Base-by-base conservation (phyloP, 1,140 invertebrate species). In the Drosophila fuyamai region DNA sequence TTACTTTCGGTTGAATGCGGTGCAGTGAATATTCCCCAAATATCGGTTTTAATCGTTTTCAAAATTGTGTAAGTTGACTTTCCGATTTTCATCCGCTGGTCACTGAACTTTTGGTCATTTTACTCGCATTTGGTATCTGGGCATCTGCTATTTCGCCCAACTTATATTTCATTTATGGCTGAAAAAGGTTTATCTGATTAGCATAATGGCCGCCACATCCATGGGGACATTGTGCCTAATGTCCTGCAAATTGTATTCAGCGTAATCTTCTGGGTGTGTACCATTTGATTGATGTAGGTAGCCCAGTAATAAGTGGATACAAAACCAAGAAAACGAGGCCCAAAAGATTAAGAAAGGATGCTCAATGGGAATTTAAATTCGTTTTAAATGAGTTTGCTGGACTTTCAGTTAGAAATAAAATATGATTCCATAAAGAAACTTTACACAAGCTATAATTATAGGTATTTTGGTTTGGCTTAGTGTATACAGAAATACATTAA, bases 131-230 rank as follows among this genome's bases (percentile, higher is more conserved):
- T 54, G 61, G 65, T 66, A 71, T 58, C 67, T 23, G 46, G 32
- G 40, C 65, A 71, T 71, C 67, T 71, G 65, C 23, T 32, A 5
- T 35, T 14, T 29, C 27, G 27, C 27, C 65, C n/a, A 63, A 53
- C 54, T 57, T 76, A 46, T 44, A 67, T 58, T 58, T 76, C 47
- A 51, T 76, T 76, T 76, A 35, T 66, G 47, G 48, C 36, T 13
- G 14, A 53, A 76, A 77, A 77, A 61, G 75, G 75, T 56, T 77
- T 77, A 77, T 61, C 75, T 77, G 75, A 77, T 77, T 77, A 77
- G 75, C 74, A 77, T 77, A 77, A 77, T 76, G 73, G 54, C 54
- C 41, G 36, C 48, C 36, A 54, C 18, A 76, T 59, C 29, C 46
- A 56, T 58, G 36, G 48, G 54, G 61, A 54, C 43, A 51, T 32